Conservation (phyloP, 1,140 invertebrate species). For the Octopus bimaculoides region DNA sequence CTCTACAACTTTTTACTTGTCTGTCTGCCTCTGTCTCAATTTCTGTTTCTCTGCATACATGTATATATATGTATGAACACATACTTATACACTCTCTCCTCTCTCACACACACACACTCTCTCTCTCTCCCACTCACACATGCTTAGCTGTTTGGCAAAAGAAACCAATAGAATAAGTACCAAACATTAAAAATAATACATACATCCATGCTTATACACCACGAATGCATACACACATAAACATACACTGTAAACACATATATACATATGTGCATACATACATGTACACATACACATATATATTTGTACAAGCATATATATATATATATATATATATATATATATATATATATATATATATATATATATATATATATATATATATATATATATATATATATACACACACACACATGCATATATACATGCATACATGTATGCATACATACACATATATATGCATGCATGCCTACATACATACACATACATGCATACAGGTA, state of each 20-base stretch:
- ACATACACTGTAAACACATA: background rate
- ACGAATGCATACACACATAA: background rate
- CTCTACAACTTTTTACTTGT: too few species aligned
- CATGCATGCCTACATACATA: background rate
- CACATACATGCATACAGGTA: background rate
- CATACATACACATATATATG: background rate
- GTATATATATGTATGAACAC: too few species aligned
- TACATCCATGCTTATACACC: background rate
- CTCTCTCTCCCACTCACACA: too few species aligned
- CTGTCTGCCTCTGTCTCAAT: too few species aligned
- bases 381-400: constrained; percentile 1
- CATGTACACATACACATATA: background rate
- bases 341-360: constrained; percentile 2
- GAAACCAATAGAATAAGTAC: too few species aligned
- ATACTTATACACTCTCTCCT: too few species aligned
- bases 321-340: background rate
- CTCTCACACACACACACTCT: too few species aligned
- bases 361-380: constrained; percentile 4
- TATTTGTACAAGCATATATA: background rate
- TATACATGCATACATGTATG: background rate
- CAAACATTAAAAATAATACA: background rate
- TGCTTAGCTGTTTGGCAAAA: too few species aligned
- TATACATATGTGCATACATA: background rate
- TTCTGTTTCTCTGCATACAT: too few species aligned
- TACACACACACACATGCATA: background rate